Conservation (phyloP, 2,797 vertebrate species). For the Takifugu rubripes region DNA sequence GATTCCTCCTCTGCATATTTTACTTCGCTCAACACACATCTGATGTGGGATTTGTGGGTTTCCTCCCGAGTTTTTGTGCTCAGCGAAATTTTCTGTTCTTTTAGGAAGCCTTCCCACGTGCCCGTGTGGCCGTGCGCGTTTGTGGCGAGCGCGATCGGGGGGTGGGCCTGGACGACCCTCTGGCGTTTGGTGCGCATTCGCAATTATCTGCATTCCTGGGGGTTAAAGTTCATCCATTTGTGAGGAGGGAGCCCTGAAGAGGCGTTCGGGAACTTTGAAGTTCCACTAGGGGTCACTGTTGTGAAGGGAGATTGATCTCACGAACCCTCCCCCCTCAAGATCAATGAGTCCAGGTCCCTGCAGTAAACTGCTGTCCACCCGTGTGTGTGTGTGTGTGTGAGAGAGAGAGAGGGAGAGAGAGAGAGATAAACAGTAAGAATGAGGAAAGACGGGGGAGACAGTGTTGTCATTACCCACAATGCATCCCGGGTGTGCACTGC, state of each 20-base stretch:
- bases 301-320: constrained; percentile 65
- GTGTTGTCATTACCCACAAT: constrained; percentile 25
- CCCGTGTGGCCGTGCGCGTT: too few relatives aligned
- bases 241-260: neutral
- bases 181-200: too few relatives aligned
- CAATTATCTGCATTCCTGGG: too few relatives aligned
- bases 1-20: neutral
- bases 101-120: too few relatives aligned
- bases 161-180: too few relatives aligned
- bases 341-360: constrained; percentile 56
- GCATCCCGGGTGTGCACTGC: constrained; percentile 23
- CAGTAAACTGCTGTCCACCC: constrained; percentile 13
- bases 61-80: neutral
- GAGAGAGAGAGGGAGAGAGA: neutral
- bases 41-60: neutral
- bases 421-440: neutral
- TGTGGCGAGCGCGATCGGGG: too few relatives aligned
- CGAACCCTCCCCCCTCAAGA: constrained; percentile 49
- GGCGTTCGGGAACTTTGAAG: constrained; percentile 48
- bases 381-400: constrained; percentile 10
- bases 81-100: too few relatives aligned
- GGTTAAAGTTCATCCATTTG: too few relatives aligned
- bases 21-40: neutral
- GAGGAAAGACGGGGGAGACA: neutral
- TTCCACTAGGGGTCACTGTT: constrained; percentile 75